Conservation (phyloP, 2,888 invertebrate genomes). For the Folsomia manolachei region DNA sequence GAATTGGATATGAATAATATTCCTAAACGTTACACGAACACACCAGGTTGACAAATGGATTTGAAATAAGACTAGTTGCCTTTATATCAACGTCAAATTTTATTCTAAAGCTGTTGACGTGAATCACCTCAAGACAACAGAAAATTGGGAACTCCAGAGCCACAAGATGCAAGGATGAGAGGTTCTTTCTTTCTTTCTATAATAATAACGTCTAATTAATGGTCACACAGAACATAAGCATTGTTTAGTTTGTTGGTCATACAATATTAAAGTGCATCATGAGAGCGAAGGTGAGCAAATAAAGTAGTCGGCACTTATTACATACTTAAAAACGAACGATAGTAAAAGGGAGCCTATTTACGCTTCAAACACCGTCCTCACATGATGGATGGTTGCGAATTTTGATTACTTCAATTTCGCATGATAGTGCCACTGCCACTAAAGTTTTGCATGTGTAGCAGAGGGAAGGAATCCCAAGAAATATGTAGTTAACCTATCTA, state of each 20-base stretch:
- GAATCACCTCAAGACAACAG: background rate
- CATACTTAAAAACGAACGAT: too few species aligned
- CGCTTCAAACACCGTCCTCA: too few species aligned
- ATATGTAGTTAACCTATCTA: background rate
- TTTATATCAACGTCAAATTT: constrained; percentile 7
- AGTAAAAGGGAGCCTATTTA: too few species aligned
- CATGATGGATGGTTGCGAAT: background rate
- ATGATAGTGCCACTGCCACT: too few species aligned
- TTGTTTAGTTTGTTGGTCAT: background rate
- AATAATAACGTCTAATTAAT: background rate
- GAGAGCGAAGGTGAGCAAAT: constrained; percentile 4
- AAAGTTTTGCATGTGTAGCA: too few species aligned
- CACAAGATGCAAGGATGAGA: background rate
- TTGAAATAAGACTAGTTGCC: background rate
- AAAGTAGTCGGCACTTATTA: background rate
- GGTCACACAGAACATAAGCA: background rate
- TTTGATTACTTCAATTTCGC: constrained; percentile 1
- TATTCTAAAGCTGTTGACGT: background rate
- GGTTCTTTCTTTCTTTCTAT: too few species aligned
- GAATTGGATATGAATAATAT: background rate
- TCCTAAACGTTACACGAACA: background rate
- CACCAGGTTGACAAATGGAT: constrained; percentile 11
- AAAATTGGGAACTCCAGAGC: constrained; percentile 21
- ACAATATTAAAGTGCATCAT: background rate
- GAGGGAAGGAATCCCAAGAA: too few species aligned